These are phyloP conservation scores for Lasioglossum lativentre DNA, from an alignment of 2,888 invertebrate genomes.

Conservation along the genomic window DNA sequence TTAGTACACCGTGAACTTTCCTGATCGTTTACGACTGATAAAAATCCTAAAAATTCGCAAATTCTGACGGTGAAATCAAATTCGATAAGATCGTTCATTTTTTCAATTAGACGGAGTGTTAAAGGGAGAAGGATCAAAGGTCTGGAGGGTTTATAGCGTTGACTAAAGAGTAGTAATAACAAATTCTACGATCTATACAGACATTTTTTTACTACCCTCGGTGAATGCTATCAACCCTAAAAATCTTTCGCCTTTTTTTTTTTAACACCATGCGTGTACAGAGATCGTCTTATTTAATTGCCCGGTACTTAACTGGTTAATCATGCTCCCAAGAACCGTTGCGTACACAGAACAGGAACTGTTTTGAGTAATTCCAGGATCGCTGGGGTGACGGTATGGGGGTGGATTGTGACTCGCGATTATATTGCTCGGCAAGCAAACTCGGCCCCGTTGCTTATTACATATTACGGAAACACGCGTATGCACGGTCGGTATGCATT, in stretches of 20 bases:
- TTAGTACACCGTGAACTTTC: not conserved
- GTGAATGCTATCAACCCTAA: not conserved
- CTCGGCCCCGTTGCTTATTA: conserved; percentile 60
- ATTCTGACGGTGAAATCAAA: not conserved
- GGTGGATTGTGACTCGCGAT: conserved; percentile 53
- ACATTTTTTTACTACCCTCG: not conserved
- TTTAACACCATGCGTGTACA: too few species aligned
- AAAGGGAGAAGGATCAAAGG: too few species aligned
- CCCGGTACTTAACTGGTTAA: not conserved
- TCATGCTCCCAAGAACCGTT: not conserved
- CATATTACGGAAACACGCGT: conserved; percentile 52
- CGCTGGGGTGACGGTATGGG: not conserved
- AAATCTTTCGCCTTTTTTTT: not conserved
- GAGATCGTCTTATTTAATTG: not conserved
- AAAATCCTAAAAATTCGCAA: not conserved
- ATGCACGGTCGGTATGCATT: conserved; percentile 73
- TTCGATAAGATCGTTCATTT: not conserved
- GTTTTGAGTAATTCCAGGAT: conserved; percentile 7
- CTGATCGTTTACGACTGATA: not conserved
- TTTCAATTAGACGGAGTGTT: not conserved
- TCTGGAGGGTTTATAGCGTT: not conserved
- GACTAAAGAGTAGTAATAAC: not conserved
- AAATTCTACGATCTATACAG: not conserved
- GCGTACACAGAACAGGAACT: not conserved
- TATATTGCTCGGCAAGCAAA: conserved; percentile 62